Evolutionary conservation across 2,113 vertebrate genomes (phyloP), one percentile per base, ranked within the genome.

Genomic region (Xiphophorus hellerii): DNA sequence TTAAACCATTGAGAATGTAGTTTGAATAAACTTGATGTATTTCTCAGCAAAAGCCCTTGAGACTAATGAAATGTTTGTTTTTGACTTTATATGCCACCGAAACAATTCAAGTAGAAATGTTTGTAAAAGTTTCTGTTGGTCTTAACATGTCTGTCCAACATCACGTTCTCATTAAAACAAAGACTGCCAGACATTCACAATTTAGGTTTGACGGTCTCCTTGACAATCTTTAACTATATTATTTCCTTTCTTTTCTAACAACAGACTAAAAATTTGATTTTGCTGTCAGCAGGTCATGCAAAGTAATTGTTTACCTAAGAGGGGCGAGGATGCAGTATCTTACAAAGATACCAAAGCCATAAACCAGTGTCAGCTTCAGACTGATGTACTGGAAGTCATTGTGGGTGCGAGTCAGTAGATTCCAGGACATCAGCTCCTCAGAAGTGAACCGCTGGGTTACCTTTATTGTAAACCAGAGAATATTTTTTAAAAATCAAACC

Each of bases 351-450:
- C 98, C 98, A 29, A 97, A 76, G 30, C 94, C 95, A 93, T 98
- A 99, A 72, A 99, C 91, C 8, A 96, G 5, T 0, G 96, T 98
- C 85, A 99, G 93, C 60, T 89, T 93, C 33, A 95, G 86, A 69
- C 97, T 99, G 92, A 99, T 94, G 80, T 97, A 97, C 30, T 96
- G 96, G 87, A 99, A 99, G 85, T 99, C 94, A 72, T 95, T 88
- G 73, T 98, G 98, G 80, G 97, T 98, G 83, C 98, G 96, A 0
- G 98, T 99, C 71, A 99, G 96, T 62, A 99, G 95, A 87, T 99
- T 99, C 98, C 98, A 99, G 66, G 96, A 98, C 58, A 96, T 94
- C 31, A 99, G 92, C 89, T 99, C 98, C 87, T 99, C 97, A 0
- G 98, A 99, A 2, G 94, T 94, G 89, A 99, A 99, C 44, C 98